Base-by-base conservation (phyloP, 2,888 invertebrate species). In the Meiosimyza decipiens region DNA sequence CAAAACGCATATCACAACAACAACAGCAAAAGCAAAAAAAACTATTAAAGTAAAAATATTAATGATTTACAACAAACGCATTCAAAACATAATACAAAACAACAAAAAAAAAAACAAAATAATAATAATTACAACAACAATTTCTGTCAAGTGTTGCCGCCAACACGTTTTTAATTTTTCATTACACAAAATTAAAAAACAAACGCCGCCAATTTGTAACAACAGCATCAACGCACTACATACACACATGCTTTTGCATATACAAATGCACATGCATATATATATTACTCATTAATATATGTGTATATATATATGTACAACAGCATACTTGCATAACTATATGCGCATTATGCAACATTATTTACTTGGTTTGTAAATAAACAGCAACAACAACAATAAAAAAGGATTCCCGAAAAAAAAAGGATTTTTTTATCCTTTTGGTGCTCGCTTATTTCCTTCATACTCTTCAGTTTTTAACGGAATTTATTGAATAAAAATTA, bases 261-360 rank as follows among this genome's bases (percentile, higher is more conserved):
- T 40, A 40, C 9, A 22, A 22, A 22, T 22, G 40, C 40, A 40
- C 9, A 40, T 7, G 9, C 4, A 4, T 40, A 40, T 40, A 40
- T 40, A 40, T 75, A 63, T 75, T 75, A 67, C 78, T 75, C 74
- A 77, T 75, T 77, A 76, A 66, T 52, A 75, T 72, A 40, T 40
- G 9, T 40, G 40, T 40, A 22, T 22, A 2, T 22, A 22, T 22
- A 22, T 2, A 22, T n/a, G n/a, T n/a, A 49, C 40, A 47, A 60
- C 40, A 60, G 49, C 49, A 63, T 16, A 16, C n/a, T n/a, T 63
- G 62, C 18, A 40, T 40, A n/a, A 12, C n/a, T n/a, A 33, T 33
- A 62, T 28, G 40, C 40, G 6, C 11, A 50, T 51, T 28, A 28
- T 28, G 28, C 64, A 16, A 64, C 22, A 50, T 50, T 51, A 64